These are phyloP conservation scores for Hyposmocoma kahamanoa DNA, from an alignment of 1,140 invertebrate genomes.

Conservation along the genomic window DNA sequence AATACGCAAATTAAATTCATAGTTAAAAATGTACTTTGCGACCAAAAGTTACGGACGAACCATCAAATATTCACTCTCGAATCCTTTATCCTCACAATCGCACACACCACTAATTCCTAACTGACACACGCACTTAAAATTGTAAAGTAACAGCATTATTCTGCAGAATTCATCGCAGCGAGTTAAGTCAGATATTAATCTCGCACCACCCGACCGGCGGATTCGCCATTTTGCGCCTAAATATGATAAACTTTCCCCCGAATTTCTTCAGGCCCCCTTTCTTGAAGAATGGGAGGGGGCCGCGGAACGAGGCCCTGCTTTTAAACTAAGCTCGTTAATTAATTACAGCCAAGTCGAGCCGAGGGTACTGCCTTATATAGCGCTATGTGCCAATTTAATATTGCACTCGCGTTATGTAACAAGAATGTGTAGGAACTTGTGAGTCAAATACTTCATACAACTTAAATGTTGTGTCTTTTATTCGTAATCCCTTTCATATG, in stretches of 20 bases:
- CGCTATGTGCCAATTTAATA: slow-evolving; percentile 62
- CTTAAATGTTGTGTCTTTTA: too few relatives aligned
- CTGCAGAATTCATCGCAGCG: slow-evolving; percentile 64
- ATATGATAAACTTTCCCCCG: slow-evolving; percentile 73
- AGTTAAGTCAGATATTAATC: slow-evolving; percentile 72
- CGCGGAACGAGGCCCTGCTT: slow-evolving; percentile 71
- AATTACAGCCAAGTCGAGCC: slow-evolving; percentile 69
- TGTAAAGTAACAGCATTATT: slow-evolving; percentile 59
- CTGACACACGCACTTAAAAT: slow-evolving; percentile 40
- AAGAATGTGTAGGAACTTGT: too few relatives aligned
- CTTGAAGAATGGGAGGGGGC: slow-evolving; percentile 37
- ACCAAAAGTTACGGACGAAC: too few relatives aligned
- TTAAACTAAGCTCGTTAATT: slow-evolving; percentile 74
- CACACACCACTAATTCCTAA: too few relatives aligned
- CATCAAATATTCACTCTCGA: too few relatives aligned
- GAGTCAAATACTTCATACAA: too few relatives aligned
- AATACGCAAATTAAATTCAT: too few relatives aligned
- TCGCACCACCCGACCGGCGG: slow-evolving; percentile 65
- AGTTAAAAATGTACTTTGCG: too few relatives aligned
- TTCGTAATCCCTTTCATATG: too few relatives aligned
- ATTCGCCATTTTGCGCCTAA: slow-evolving; percentile 74
- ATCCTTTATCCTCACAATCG: too few relatives aligned
- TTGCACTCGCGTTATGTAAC: slow-evolving; percentile 27
- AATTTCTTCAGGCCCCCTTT: slow-evolving; percentile 57
- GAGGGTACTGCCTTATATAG: slow-evolving; percentile 63